A percentile compares a stretch with the other conserved stretches of the same genome.
These are phyloP conservation scores for Dermochelys coriacea DNA, from an alignment of 2,797 vertebrate genomes.

Conservation along the genomic window DNA sequence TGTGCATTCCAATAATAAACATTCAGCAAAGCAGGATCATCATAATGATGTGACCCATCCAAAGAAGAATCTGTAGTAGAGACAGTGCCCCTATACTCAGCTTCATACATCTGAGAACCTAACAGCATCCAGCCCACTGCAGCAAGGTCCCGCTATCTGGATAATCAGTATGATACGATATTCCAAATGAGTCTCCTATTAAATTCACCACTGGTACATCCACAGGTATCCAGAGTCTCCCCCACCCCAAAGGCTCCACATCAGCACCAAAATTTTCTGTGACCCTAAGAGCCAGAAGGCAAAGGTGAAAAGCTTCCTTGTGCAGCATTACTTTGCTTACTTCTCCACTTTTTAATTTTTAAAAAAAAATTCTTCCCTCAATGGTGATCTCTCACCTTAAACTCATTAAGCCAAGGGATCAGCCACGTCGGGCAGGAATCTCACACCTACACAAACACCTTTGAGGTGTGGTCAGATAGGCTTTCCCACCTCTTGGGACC, in stretches of 20 bases:
- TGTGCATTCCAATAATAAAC: neutral
- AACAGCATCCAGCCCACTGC: rapidly evolving
- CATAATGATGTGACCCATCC: neutral
- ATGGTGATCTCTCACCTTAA: neutral
- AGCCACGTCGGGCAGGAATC: neutral
- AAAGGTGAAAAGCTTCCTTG: neutral
- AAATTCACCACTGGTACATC: neutral
- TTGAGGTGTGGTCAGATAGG: too few relatives aligned
- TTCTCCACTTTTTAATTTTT: neutral
- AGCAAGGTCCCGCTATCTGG: neutral
- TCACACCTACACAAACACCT: too few relatives aligned
- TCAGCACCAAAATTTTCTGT: neutral
- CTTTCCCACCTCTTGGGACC: too few relatives aligned
- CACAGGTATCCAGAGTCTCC: neutral
- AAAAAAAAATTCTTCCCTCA: neutral
- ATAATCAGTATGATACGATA: neutral
- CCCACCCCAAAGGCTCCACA: neutral
- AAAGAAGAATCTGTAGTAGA: neutral
- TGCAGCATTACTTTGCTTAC: neutral
- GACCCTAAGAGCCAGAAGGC: neutral
- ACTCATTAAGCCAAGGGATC: neutral
- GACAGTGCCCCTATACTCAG: neutral
- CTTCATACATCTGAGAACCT: conserved; percentile 7
- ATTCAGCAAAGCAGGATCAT: neutral
- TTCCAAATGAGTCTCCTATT: neutral